These are phyloP conservation scores for Eupithecia centaureata DNA, from an alignment of 2,888 invertebrate species.

Conservation along the genomic window DNA sequence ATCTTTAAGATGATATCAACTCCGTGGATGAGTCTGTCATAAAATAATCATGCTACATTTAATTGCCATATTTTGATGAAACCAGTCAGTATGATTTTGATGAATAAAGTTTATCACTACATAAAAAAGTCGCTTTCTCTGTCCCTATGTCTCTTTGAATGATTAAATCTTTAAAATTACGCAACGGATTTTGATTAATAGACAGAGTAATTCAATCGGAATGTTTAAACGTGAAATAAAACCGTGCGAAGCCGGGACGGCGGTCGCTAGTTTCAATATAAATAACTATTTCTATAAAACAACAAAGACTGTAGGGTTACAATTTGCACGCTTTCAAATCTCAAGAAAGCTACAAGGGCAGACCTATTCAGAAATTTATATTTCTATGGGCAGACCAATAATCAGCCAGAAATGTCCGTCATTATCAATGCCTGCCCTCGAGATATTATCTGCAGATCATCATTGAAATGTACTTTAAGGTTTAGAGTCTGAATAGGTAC, in stretches of 20 bases:
- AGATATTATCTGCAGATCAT: conserved; percentile 27
- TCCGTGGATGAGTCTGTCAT: too few relatives aligned
- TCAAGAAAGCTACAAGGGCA: conserved; percentile 28
- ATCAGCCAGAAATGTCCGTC: conserved; percentile 26
- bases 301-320: conserved; percentile 1
- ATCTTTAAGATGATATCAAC: neutral
- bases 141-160: too few relatives aligned
- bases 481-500: conserved; percentile 15
- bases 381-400: conserved; percentile 28
- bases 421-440: conserved; percentile 27
- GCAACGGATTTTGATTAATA: too few relatives aligned
- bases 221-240: too few relatives aligned
- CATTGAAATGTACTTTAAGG: conserved; percentile 24
- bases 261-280: too few relatives aligned
- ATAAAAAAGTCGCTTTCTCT: neutral
- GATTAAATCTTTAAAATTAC: too few relatives aligned
- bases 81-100: neutral
- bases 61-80: neutral
- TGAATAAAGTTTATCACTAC: neutral
- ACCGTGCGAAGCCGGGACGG: too few relatives aligned
- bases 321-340: conserved; percentile 27
- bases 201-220: too few relatives aligned
- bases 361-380: too few relatives aligned
- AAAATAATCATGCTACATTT: neutral
- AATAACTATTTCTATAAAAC: neutral